Conservation (phyloP, 2,888 invertebrate species). For the Dendrolimus houi region DNA sequence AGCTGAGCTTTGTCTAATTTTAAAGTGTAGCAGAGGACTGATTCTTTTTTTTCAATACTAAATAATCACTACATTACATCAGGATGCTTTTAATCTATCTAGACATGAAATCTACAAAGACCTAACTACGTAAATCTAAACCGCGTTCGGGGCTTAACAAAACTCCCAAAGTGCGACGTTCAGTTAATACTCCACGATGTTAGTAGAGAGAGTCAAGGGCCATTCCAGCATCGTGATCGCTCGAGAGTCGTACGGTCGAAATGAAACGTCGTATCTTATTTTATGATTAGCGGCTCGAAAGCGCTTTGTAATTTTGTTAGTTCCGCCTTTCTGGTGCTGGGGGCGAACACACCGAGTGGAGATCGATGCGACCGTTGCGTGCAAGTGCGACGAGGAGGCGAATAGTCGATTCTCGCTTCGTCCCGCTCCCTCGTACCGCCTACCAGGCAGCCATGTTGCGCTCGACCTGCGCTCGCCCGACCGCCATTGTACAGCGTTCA, state of each 20-base stretch:
- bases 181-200: constrained; percentile 62
- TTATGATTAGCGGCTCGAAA: constrained; percentile 77
- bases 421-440: constrained; percentile 70
- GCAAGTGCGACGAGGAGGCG: constrained; percentile 59
- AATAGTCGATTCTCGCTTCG: constrained; percentile 41
- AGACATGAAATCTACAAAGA: constrained; percentile 10
- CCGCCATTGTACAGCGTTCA: constrained; percentile 72
- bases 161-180: constrained; percentile 45
- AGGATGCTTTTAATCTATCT: too few species aligned
- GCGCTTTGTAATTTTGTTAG: constrained; percentile 77
- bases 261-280: constrained; percentile 78
- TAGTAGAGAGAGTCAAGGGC: constrained; percentile 73
- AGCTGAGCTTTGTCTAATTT: too few species aligned
- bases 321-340: constrained; percentile 77
- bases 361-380: constrained; percentile 71
- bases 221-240: constrained; percentile 73
- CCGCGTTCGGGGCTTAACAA: constrained; percentile 46
- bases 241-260: constrained; percentile 73
- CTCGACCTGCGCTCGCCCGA: constrained; percentile 75
- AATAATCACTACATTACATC: too few species aligned
- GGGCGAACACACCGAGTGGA: constrained; percentile 71
- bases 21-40: too few species aligned
- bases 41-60: too few species aligned
- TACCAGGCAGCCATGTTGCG: constrained; percentile 76
- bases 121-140: constrained; percentile 37